Conservation (phyloP, 92 coral and sea anemone species). For the Phymanthus crucifer region DNA sequence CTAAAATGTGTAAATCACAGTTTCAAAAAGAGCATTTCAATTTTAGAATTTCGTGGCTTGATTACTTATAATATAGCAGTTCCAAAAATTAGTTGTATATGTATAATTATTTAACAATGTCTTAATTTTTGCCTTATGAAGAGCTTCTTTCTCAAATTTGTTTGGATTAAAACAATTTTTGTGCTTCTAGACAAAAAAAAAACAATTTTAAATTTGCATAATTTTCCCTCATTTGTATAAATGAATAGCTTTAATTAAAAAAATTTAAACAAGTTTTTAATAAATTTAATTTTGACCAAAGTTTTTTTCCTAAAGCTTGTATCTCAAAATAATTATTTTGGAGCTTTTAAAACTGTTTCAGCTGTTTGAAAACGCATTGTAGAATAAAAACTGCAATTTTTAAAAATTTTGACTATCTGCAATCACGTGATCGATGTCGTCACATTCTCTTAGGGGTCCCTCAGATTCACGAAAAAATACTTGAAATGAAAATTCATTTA, state of each 20-base stretch:
- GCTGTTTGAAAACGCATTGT: not conserved
- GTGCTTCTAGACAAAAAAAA: not conserved
- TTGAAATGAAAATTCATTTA: not conserved
- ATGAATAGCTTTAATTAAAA: not conserved
- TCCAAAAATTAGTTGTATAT: no score
- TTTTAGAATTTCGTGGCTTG: not conserved
- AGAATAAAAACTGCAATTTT: not conserved
- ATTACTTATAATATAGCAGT: no score
- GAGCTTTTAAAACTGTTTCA: conserved; percentile 2
- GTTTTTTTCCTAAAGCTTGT: not conserved
- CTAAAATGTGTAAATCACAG: not conserved
- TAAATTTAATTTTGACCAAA: not conserved
- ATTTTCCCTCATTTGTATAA: not conserved
- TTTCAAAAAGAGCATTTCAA: not conserved
- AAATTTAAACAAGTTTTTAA: no score
- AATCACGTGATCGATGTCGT: not conserved
- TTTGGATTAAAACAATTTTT: not conserved
- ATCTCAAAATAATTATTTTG: not conserved
- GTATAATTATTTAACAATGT: not conserved
- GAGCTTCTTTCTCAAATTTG: not conserved
- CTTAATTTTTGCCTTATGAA: not conserved
- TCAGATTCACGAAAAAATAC: not conserved
- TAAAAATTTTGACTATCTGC: no score
- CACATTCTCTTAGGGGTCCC: not conserved
- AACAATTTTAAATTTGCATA: not conserved